These are phyloP conservation scores for Dromaius novaehollandiae DNA, from an alignment of 2,113 vertebrate genomes.

Conservation along the genomic window DNA sequence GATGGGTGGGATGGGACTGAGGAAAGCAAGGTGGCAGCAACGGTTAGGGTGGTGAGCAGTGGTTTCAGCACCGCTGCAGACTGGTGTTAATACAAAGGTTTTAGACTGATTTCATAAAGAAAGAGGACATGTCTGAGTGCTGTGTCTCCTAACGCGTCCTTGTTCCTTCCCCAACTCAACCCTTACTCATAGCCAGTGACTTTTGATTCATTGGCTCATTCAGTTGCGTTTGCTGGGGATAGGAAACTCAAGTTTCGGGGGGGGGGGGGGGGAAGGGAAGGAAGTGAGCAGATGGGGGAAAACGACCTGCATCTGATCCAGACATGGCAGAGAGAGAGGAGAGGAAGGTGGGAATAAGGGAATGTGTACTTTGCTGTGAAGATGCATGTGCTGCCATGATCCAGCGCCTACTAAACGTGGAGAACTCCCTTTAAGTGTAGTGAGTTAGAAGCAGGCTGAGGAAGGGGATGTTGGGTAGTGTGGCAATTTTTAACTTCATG, in stretches of 20 bases:
- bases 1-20: not conserved
- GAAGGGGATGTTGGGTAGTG: not conserved
- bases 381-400: not conserved
- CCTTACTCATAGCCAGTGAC: fast-evolving
- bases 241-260: not conserved
- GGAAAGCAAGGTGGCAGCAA: not conserved
- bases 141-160: fast-evolving
- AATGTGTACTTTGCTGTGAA: not conserved
- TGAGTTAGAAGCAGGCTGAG: not conserved
- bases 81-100: not conserved
- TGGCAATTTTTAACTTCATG: not conserved
- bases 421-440: not conserved
- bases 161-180: not conserved
- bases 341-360: fast-evolving
- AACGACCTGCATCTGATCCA: not conserved
- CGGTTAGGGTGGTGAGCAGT: not conserved
- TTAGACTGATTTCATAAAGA: not conserved
- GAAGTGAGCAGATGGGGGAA: not conserved
- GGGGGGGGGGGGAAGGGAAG: no score
- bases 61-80: not conserved
- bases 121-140: not conserved
- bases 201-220: not conserved
- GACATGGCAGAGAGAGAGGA: not conserved
- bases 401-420: not conserved
- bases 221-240: not conserved